phyloP scores from a whole-genome alignment of 1,140 invertebrate genomes.

The Drosophila tropicalis region DNA sequence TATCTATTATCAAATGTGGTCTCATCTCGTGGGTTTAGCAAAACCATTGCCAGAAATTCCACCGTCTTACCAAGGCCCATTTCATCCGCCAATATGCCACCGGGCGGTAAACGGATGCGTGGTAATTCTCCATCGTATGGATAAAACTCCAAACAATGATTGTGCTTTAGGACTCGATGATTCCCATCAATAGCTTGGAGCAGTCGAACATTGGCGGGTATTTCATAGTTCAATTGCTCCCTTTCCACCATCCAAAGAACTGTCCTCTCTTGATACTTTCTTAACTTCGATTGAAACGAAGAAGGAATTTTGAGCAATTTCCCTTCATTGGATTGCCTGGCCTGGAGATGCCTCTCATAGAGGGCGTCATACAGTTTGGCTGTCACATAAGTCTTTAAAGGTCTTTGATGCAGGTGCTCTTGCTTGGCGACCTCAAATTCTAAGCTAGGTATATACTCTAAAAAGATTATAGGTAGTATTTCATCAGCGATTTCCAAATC shows the following conservation, averaged over 20 bases:
- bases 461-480: constrained; percentile 56
- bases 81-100: constrained; percentile 92
- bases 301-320: constrained; percentile 14
- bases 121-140: constrained; percentile 33
- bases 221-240: constrained; percentile 80
- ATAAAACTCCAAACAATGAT: constrained; percentile 65
- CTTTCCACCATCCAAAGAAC: constrained; percentile 88
- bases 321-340: neutral
- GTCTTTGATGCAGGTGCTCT: constrained; percentile 49
- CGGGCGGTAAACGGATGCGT: constrained; percentile 82
- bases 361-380: constrained; percentile 67
- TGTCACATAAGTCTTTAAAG: constrained; percentile 68
- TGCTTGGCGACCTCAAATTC: constrained; percentile 54
- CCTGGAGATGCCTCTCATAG: constrained; percentile 42
- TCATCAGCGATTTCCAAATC: constrained; percentile 51
- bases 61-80: constrained; percentile 94
- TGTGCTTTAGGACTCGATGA: constrained; percentile 83
- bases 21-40: constrained; percentile 85
- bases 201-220: constrained; percentile 37
- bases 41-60: constrained; percentile 89
- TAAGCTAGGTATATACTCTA: constrained; percentile 38
- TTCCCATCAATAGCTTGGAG: constrained; percentile 41
- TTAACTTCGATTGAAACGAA: constrained; percentile 83
- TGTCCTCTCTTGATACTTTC: constrained; percentile 87
- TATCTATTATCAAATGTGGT: constrained; percentile 14